A percentile compares a stretch with the other conserved stretches of the same genome.
Evolutionary conservation across 2,888 invertebrate species (phyloP).

Genomic region (Trichacis sp.): DNA sequence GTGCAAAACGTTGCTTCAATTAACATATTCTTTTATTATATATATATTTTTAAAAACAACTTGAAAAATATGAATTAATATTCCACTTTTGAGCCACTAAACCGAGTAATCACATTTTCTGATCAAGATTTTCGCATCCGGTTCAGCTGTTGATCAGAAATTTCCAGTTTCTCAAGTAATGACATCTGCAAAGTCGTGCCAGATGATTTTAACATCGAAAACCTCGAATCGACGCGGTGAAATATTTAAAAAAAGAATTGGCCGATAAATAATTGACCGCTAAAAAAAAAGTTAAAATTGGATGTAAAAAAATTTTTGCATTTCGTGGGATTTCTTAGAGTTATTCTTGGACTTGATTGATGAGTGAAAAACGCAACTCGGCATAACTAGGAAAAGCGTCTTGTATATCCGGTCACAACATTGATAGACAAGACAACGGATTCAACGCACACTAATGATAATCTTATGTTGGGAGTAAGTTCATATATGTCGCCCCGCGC

Average conservation of each 20-base stretch:
- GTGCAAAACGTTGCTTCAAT: too few relatives aligned
- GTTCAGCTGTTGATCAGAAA: too few relatives aligned
- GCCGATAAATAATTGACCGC: too few relatives aligned
- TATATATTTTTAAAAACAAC: too few relatives aligned
- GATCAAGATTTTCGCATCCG: too few relatives aligned
- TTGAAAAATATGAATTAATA: too few relatives aligned
- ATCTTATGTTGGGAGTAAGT: constrained; percentile 36
- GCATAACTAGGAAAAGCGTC: constrained; percentile 2
- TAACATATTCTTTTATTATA: too few relatives aligned
- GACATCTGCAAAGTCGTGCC: not conserved
- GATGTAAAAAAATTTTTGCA: too few relatives aligned
- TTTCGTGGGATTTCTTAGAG: not conserved
- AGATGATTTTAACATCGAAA: not conserved
- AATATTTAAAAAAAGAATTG: too few relatives aligned
- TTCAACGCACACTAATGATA: constrained; percentile 31
- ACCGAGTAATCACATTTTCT: too few relatives aligned
- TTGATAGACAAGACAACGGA: constrained; percentile 28
- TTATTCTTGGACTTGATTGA: not conserved
- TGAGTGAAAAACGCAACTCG: not conserved
- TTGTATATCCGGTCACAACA: constrained; percentile 28
- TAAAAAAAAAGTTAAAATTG: not conserved
- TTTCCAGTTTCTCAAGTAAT: not conserved
- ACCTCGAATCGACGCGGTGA: not conserved
- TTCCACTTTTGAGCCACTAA: too few relatives aligned
- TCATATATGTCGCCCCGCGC: constrained; percentile 33